phyloP scores from a whole-genome alignment of 2,888 invertebrate species.

The Metopia argyrocephala region DNA sequence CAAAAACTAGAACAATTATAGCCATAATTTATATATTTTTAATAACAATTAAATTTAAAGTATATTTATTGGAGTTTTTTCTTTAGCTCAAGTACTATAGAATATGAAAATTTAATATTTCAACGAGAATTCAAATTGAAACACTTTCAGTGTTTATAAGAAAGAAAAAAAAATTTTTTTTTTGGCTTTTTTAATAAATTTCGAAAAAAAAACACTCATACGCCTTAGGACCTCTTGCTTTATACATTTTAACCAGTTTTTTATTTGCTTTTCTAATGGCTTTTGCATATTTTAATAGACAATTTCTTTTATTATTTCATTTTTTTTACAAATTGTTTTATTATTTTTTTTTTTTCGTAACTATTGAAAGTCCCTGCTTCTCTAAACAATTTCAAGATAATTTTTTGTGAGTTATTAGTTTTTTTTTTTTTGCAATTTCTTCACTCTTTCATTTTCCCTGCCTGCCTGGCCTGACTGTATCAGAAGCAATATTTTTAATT shows the following conservation, averaged over 20 bases:
- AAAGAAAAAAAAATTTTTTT: not conserved
- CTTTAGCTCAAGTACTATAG: not conserved
- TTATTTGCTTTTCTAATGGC: not conserved
- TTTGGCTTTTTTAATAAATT: not conserved
- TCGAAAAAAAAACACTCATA: conserved; percentile 12
- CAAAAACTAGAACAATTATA: too few species aligned
- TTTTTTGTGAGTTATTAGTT: not conserved
- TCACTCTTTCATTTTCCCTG: not conserved
- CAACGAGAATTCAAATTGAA: not conserved
- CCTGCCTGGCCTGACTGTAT: not conserved
- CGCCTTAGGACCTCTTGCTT: not conserved
- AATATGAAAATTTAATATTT: not conserved
- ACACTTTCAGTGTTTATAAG: too few species aligned
- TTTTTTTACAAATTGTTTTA: not conserved
- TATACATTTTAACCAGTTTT: too few species aligned
- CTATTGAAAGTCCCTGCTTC: not conserved
- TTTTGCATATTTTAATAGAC: not conserved
- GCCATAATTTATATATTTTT: conserved; percentile 16
- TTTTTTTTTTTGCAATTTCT: not conserved
- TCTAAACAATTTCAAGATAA: not conserved
- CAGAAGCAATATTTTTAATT: conserved; percentile 66
- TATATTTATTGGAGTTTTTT: not conserved
- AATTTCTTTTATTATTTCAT: not conserved
- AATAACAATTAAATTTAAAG: conserved; percentile 16
- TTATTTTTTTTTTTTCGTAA: not conserved